These are phyloP conservation scores for Tyto alba DNA, from an alignment of 2,113 vertebrate species.

Conservation along the genomic window DNA sequence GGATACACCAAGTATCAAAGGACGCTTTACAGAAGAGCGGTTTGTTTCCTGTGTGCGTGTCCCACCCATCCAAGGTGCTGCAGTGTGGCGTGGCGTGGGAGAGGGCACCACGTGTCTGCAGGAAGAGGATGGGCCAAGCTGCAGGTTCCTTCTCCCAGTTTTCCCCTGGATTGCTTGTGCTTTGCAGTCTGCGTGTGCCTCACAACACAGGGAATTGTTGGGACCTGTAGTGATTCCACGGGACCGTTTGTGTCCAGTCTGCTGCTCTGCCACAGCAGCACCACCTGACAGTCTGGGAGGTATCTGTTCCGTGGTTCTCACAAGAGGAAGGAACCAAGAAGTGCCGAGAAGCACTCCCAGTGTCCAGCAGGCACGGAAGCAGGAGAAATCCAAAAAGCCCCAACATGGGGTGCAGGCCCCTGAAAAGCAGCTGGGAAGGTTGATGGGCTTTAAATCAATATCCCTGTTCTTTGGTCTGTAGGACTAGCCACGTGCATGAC, in stretches of 20 bases:
- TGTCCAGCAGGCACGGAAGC: background rate
- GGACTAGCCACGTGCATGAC: background rate
- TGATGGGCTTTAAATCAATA: background rate
- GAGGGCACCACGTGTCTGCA: background rate
- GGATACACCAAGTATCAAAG: background rate
- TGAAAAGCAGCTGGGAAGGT: background rate
- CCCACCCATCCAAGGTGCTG: background rate
- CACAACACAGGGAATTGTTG: background rate
- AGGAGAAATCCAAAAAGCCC: background rate
- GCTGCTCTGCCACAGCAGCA: background rate
- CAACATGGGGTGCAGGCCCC: background rate
- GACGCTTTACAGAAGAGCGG: background rate
- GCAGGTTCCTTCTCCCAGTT: accelerated
- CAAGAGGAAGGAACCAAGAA: background rate
- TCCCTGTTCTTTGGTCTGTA: background rate
- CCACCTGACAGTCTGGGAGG: background rate
- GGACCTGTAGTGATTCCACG: background rate
- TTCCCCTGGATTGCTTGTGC: background rate
- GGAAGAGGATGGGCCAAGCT: background rate
- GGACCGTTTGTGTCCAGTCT: background rate
- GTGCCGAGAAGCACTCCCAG: background rate
- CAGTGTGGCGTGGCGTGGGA: accelerated
- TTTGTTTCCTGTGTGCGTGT: accelerated
- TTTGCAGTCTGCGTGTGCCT: background rate
- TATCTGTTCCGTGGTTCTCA: background rate